Conservation (phyloP, 2,888 invertebrate species). For the Drosophila helvetica region DNA sequence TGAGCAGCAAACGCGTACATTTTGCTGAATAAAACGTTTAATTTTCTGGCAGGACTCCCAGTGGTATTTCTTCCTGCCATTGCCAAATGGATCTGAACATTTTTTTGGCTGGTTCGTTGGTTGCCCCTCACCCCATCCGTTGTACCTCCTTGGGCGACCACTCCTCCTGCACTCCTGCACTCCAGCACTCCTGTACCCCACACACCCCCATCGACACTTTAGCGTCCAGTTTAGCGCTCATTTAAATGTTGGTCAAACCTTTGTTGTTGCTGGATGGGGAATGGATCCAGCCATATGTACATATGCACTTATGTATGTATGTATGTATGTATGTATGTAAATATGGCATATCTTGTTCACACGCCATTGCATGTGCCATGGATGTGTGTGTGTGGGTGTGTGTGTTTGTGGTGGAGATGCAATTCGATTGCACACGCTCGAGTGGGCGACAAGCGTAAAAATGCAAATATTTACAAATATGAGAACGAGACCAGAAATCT, state of each 20-base stretch:
- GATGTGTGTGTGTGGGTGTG: slow-evolving; percentile 14
- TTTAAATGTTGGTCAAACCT: slow-evolving; percentile 56
- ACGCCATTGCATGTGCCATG: slow-evolving; percentile 25
- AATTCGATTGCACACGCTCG: slow-evolving; percentile 54
- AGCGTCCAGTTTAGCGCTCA: slow-evolving; percentile 46
- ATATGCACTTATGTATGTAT: too few relatives aligned
- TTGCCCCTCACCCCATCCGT: not conserved
- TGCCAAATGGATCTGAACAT: not conserved
- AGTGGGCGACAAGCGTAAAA: slow-evolving; percentile 52
- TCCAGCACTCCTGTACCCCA: not conserved
- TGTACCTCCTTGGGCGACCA: not conserved
- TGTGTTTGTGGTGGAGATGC: slow-evolving; percentile 24
- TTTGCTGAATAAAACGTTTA: slow-evolving; percentile 35
- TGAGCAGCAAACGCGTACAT: not conserved
- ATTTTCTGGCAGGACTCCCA: slow-evolving; percentile 1
- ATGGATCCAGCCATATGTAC: too few relatives aligned
- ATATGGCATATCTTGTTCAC: slow-evolving; percentile 45
- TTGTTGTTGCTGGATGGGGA: slow-evolving; percentile 20
- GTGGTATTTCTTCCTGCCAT: too few relatives aligned
- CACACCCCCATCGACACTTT: not conserved
- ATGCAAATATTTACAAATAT: slow-evolving; percentile 74
- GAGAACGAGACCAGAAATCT: slow-evolving; percentile 44
- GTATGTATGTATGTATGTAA: too few relatives aligned
- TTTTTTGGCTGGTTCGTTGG: not conserved
- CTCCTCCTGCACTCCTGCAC: too few relatives aligned